These are phyloP conservation scores for Yasuhikotakia modesta DNA, from an alignment of 2,797 vertebrate species.

Conservation along the genomic window DNA sequence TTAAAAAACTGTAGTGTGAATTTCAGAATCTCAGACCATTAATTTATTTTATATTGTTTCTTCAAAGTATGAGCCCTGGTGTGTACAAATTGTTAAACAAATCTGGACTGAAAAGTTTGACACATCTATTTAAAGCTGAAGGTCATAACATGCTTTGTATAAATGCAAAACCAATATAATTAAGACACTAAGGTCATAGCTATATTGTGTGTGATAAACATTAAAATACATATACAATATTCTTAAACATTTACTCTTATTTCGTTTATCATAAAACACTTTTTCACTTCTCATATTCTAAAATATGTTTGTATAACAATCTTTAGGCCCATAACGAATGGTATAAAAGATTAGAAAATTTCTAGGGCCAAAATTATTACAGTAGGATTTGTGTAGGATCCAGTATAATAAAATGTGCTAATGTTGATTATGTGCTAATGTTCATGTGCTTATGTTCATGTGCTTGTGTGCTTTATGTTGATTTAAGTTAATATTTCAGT, in stretches of 20 bases:
- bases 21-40: not conserved
- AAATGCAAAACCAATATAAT: not conserved
- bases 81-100: not conserved
- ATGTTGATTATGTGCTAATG: no score
- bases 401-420: no score
- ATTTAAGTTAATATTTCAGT: not conserved
- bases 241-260: not conserved
- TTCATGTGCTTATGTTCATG: no score
- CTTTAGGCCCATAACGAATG: no score
- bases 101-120: not conserved
- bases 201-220: not conserved
- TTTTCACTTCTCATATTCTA: not conserved
- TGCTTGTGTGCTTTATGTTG: no score
- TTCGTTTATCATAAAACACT: no score
- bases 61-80: not conserved
- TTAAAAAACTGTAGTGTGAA: not conserved
- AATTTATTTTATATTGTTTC: not conserved
- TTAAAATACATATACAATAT: not conserved
- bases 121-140: not conserved
- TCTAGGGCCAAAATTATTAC: no score
- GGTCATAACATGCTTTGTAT: not conserved
- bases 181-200: not conserved
- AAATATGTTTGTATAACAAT: no score
- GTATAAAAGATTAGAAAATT: no score
- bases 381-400: no score